phyloP scores from a whole-genome alignment of 2,113 vertebrate species.

The Oreocharis arfaki region DNA sequence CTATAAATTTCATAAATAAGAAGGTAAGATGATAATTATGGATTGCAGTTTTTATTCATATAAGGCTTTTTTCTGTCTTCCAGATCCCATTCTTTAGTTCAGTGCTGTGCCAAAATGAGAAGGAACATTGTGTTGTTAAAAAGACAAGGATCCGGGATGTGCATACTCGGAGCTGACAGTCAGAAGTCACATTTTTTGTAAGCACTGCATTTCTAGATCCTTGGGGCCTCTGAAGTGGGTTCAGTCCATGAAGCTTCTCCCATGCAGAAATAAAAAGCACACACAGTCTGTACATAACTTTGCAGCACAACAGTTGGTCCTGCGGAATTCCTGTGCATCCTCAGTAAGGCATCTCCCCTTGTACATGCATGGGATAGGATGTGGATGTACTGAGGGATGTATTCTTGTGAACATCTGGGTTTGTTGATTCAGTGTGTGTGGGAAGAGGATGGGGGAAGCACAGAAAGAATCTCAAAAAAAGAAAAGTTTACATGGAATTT shows the following conservation, averaged over 20 bases:
- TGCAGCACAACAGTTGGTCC: neutral
- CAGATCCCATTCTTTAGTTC: neutral
- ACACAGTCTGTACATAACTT: neutral
- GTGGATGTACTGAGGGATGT: accelerated
- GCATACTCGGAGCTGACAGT: neutral
- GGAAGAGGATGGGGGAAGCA: neutral
- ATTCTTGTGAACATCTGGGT: constrained; percentile 15
- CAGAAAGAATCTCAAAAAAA: neutral
- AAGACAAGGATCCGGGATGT: neutral
- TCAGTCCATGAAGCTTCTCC: neutral
- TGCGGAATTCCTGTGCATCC: neutral
- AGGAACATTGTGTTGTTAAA: neutral
- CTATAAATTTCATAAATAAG: neutral
- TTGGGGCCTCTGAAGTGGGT: neutral
- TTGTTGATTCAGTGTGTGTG: neutral
- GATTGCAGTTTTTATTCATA: neutral
- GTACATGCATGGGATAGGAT: neutral
- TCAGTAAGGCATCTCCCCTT: neutral
- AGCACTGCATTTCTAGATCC: neutral
- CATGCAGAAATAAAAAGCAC: neutral
- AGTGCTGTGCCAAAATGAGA: neutral
- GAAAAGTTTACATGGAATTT: neutral
- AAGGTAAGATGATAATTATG: neutral
- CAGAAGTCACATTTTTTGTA: neutral
- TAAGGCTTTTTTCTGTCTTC: neutral